These are phyloP conservation scores for Strix occidentalis DNA, from an alignment of 2,797 vertebrate genomes.

Conservation along the genomic window DNA sequence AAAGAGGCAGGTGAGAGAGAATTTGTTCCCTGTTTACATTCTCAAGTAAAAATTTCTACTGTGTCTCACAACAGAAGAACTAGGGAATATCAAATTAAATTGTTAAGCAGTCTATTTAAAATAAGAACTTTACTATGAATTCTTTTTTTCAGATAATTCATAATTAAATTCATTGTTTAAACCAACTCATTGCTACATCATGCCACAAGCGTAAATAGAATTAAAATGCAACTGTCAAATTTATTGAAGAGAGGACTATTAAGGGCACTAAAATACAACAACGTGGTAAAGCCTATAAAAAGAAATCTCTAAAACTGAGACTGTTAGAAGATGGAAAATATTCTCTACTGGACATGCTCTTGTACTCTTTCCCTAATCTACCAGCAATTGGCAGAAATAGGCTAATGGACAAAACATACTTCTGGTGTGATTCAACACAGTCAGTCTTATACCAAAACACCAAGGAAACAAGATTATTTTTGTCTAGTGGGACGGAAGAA, in stretches of 20 bases:
- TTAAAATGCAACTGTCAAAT: neutral
- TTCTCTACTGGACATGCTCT: neutral
- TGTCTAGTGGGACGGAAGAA: neutral
- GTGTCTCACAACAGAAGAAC: neutral
- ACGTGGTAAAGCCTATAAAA: neutral
- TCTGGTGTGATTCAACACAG: neutral
- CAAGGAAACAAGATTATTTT: neutral
- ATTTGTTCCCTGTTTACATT: neutral
- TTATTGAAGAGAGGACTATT: neutral
- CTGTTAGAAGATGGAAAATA: neutral
- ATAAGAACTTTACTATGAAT: neutral
- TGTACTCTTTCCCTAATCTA: neutral
- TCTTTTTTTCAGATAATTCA: neutral
- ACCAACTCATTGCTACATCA: neutral
- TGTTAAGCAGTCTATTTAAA: neutral
- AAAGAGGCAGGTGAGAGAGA: neutral
- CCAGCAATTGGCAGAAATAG: neutral
- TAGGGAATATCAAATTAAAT: constrained; percentile 12
- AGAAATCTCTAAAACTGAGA: neutral
- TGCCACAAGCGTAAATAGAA: neutral
- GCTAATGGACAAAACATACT: neutral
- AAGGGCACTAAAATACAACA: neutral
- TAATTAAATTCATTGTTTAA: neutral
- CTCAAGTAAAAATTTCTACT: neutral
- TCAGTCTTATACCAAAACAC: neutral